These are phyloP conservation scores for Conus ventricosus DNA, from an alignment of 1,140 invertebrate species.

Conservation along the genomic window DNA sequence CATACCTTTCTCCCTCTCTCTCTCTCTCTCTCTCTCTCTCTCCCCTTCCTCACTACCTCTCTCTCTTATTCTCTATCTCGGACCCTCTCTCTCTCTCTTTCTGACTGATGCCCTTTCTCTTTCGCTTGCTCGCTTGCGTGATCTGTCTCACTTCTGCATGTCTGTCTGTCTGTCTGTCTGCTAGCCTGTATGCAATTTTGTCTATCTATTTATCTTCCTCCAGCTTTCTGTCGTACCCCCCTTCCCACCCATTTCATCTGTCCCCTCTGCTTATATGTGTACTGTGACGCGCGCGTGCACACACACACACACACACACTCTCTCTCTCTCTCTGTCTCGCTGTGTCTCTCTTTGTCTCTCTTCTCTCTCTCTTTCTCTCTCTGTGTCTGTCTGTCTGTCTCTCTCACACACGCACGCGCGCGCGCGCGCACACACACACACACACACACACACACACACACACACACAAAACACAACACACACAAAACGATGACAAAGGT, in stretches of 20 bases:
- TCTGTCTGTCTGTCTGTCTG: too few species aligned
- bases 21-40: neutral
- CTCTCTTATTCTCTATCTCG: neutral
- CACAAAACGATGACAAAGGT: neutral
- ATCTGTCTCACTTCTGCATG: too few species aligned
- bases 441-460: conserved; percentile 1
- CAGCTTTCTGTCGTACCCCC: too few species aligned
- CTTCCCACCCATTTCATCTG: too few species aligned
- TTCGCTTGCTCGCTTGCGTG: neutral
- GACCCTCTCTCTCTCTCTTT: neutral
- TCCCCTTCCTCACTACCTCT: neutral
- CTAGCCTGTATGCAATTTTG: too few species aligned
- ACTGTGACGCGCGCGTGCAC: too few species aligned
- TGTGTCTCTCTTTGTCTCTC: neutral
- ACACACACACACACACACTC: too few species aligned
- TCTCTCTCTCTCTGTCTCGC: too few species aligned
- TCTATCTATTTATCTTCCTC: too few species aligned
- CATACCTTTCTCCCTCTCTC: neutral
- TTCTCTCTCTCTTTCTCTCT: too few species aligned
- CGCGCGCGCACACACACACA: neutral
- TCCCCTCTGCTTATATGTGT: too few species aligned
- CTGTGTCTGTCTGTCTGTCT: too few species aligned
- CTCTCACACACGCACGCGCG: neutral
- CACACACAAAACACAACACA: neutral
- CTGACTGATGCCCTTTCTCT: neutral